Conservation (phyloP, 1,140 invertebrate genomes). For the Frieseomelitta varia region DNA sequence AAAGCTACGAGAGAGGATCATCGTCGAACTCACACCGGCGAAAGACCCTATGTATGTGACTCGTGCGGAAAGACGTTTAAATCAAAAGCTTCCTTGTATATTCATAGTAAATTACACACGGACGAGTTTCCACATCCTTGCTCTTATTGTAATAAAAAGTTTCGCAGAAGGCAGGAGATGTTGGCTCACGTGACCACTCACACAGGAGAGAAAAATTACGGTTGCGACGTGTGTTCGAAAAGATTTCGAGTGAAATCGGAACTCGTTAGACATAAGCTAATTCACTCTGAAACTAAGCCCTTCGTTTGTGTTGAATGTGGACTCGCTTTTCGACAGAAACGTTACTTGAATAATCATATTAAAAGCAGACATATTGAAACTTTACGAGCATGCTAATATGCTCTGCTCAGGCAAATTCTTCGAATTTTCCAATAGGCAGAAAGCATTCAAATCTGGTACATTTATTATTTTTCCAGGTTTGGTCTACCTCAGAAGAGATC, state of each 20-base stretch:
- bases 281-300: constrained; percentile 82
- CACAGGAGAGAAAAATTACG: constrained; percentile 80
- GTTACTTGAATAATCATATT: constrained; percentile 83
- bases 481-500: constrained; percentile 44
- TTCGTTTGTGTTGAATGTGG: constrained; percentile 82
- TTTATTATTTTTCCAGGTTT: constrained; percentile 70
- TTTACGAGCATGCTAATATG: constrained; percentile 48
- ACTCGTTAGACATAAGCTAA: constrained; percentile 82
- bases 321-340: constrained; percentile 83
- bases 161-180: constrained; percentile 82
- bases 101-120: constrained; percentile 82
- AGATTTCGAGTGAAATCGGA: constrained; percentile 82
- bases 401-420: constrained; percentile 7
- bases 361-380: constrained; percentile 63
- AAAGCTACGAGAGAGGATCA: constrained; percentile 85
- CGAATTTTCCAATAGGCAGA: background rate
- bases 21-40: constrained; percentile 85
- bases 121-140: constrained; percentile 82
- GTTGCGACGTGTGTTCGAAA: constrained; percentile 82
- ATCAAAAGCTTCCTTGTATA: constrained; percentile 82
- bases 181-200: constrained; percentile 81
- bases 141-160: constrained; percentile 79
- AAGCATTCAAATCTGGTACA: constrained; percentile 57
- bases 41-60: constrained; percentile 86
- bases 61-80: constrained; percentile 84